These are phyloP conservation scores for Mnemiopsis leidyi DNA, from an alignment of 37 sponge, comb jelly and placozoan genomes.

Conservation along the genomic window DNA sequence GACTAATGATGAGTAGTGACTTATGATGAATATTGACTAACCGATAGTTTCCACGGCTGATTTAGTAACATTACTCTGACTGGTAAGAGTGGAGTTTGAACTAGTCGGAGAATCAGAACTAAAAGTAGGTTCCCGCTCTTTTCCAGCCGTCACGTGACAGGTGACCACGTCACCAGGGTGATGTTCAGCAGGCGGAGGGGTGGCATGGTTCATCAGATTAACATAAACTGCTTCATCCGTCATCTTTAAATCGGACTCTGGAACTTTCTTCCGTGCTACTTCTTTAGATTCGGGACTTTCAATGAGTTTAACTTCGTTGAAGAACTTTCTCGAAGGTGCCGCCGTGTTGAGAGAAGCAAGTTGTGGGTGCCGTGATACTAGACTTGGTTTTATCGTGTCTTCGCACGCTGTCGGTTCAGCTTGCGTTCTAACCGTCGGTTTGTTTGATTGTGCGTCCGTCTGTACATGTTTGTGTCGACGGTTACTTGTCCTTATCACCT, in stretches of 20 bases:
- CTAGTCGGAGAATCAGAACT: background rate
- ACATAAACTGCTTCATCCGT: background rate
- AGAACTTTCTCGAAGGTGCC: background rate
- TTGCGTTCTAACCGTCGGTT: background rate
- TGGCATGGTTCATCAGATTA: background rate
- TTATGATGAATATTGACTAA: background rate
- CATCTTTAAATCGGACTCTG: background rate
- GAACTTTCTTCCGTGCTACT: background rate
- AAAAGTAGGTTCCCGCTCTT: background rate
- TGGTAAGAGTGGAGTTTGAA: background rate
- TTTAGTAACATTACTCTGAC: background rate
- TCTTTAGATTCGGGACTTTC: background rate
- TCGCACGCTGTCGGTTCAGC: background rate
- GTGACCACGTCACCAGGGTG: background rate
- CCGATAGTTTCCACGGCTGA: background rate
- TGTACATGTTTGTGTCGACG: background rate
- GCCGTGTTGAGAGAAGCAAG: background rate
- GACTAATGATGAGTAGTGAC: too few relatives aligned
- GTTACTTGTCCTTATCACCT: conserved; percentile 44
- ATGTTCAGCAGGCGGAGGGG: background rate
- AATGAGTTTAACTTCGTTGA: background rate
- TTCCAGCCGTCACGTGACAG: too few relatives aligned
- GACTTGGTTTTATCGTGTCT: background rate
- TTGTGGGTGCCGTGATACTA: background rate
- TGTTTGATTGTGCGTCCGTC: background rate